Evolutionary conservation across 2,888 invertebrate species (phyloP), one percentile per base, ranked within the genome.

Genomic region (Zaprionus obscuricornis): DNA sequence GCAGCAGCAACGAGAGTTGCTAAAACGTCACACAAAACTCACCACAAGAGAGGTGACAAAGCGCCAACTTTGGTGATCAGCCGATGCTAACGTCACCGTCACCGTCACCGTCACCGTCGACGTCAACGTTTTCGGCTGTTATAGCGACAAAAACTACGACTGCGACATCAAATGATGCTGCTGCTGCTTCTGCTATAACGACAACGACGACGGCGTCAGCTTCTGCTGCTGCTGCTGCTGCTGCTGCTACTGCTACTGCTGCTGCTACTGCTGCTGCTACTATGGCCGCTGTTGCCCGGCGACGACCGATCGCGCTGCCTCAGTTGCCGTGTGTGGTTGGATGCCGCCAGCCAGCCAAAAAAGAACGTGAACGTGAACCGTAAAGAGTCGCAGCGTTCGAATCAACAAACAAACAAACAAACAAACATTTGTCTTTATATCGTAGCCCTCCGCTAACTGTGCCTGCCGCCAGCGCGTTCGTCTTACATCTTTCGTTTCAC

Each of bases 251-350:
- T 24, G 20, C 16, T n/a, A 36, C 18, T 8, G 10, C 13, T 20
- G 27, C 18, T 29, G 50, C 16, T 24, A 26, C 56, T 14, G 40
- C 22, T 17, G 37, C 45, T 14, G 51, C 42, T n/a, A 24, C 29
- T 34, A 42, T 13, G 27, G 60, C 29, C 14, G 52, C 49, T 46
- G 37, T n/a, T 4, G 27, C 22, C 37, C 40, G 45, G 8, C 54
- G 37, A 26, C 43, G 20, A 47, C 55, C 40, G 68, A 66, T 60
- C 69, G 57, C 69, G 57, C 70, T 45, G 67, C 57, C 65, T 83
- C 81, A 76, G 76, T 76, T 68, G 84, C 84, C 72, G 84, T 65
- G 81, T 76, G 81, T 51, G 76, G 76, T 76, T 83, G 79, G 57
- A 57, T 57, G 72, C 71, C 59, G 76, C 79, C 74, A 22, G 64